phyloP scores from a whole-genome alignment of 2,888 invertebrate genomes.

The Alloscopus bannaensis region DNA sequence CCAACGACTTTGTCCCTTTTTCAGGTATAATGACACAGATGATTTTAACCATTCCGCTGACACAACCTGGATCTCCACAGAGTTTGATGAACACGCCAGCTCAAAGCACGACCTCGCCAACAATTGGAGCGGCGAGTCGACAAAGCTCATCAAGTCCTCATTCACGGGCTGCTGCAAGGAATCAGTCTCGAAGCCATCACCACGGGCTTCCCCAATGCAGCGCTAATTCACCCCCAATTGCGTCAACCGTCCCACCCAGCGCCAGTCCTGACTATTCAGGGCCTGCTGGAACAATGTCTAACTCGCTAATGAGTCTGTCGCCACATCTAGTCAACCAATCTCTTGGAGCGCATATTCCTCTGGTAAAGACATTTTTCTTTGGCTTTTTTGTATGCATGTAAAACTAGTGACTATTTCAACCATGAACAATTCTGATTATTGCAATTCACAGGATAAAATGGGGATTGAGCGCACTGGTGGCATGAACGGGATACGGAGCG shows the following conservation, averaged over 20 bases:
- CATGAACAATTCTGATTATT: constrained; percentile 2
- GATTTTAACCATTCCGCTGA: constrained; percentile 94
- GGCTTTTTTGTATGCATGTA: neutral
- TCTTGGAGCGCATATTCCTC: constrained; percentile 71
- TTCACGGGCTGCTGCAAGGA: constrained; percentile 32
- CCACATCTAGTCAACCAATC: constrained; percentile 70
- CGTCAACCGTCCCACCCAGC: constrained; percentile 65
- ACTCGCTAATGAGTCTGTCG: constrained; percentile 66
- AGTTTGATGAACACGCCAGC: constrained; percentile 49
- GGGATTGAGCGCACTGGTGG: constrained; percentile 54
- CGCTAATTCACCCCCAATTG: constrained; percentile 67
- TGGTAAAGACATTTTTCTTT: constrained; percentile 49
- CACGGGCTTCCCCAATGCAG: constrained; percentile 57
- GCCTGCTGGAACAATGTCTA: constrained; percentile 58
- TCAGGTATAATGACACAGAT: constrained; percentile 96
- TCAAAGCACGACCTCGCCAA: constrained; percentile 54
- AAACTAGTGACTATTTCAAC: neutral
- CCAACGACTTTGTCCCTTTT: constrained; percentile 69
- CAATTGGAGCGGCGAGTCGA: constrained; percentile 51
- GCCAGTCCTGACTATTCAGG: constrained; percentile 65
- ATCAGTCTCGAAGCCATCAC: constrained; percentile 49
- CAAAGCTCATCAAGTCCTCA: constrained; percentile 57
- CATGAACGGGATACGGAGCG: constrained; percentile 62
- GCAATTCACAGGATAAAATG: constrained; percentile 64
- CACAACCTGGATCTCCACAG: constrained; percentile 75